Evolutionary conservation across 2,888 invertebrate genomes (phyloP).

Genomic region (Frankliniella fusca): DNA sequence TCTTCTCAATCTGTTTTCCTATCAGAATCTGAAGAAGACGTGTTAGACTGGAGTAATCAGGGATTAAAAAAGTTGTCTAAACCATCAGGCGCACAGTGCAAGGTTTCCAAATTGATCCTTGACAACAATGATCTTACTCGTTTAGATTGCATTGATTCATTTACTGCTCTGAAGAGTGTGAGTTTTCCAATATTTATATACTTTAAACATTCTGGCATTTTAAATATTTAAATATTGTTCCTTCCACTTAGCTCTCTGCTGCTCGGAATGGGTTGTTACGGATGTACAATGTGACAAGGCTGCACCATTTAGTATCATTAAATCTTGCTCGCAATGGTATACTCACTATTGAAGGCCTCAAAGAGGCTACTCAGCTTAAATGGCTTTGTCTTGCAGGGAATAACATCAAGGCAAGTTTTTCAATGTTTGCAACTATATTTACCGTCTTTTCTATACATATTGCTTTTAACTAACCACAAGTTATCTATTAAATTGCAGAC

Average conservation of each 20-base stretch:
- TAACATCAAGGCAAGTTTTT: slow-evolving; percentile 68
- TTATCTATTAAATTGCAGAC: slow-evolving; percentile 50
- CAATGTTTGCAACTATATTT: neutral
- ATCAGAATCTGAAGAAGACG: slow-evolving; percentile 29
- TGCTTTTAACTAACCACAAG: slow-evolving; percentile 28
- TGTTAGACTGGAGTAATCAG: slow-evolving; percentile 70
- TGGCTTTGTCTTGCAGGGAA: slow-evolving; percentile 82
- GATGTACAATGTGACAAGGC: slow-evolving; percentile 79
- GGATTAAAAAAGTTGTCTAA: slow-evolving; percentile 76
- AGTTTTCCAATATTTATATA: slow-evolving; percentile 39
- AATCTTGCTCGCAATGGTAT: slow-evolving; percentile 85
- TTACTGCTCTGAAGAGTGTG: slow-evolving; percentile 72
- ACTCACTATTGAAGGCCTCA: slow-evolving; percentile 82
- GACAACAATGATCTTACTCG: slow-evolving; percentile 85
- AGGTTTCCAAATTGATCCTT: slow-evolving; percentile 65
- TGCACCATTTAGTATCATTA: slow-evolving; percentile 73
- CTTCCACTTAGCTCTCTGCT: slow-evolving; percentile 65
- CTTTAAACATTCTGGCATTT: slow-evolving; percentile 30
- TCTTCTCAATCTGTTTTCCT: too few relatives aligned
- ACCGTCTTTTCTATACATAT: slow-evolving; percentile 28
- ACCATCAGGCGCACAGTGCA: slow-evolving; percentile 55
- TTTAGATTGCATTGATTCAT: slow-evolving; percentile 81
- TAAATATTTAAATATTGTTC: slow-evolving; percentile 14
- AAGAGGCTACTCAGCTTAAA: slow-evolving; percentile 73
- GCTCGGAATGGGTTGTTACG: slow-evolving; percentile 79